These are phyloP conservation scores for Drosophila ercepeae DNA, from an alignment of 1,140 invertebrate species.

Conservation along the genomic window DNA sequence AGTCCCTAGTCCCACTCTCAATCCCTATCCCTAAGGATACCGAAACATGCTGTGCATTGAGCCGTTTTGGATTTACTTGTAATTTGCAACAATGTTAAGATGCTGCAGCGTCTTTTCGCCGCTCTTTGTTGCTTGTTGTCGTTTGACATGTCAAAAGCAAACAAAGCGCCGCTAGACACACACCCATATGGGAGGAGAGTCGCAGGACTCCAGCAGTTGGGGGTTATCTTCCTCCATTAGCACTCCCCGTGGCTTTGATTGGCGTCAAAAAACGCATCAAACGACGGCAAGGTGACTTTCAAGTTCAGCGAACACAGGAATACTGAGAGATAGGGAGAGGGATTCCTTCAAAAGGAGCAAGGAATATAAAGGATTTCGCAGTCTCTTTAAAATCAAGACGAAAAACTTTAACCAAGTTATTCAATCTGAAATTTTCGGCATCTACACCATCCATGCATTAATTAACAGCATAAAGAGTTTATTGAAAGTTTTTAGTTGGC, in stretches of 20 bases:
- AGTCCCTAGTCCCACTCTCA: too few species aligned
- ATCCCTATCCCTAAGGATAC: background rate
- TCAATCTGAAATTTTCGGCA: constrained; percentile 3
- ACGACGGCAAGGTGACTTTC: constrained; percentile 65
- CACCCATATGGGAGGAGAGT: background rate
- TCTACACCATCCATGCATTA: constrained; percentile 30
- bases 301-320: constrained; percentile 51
- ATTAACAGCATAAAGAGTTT: constrained; percentile 42
- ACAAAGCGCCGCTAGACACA: constrained; percentile 52
- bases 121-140: constrained; percentile 47
- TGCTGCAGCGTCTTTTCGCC: constrained; percentile 37
- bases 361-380: background rate
- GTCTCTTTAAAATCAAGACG: constrained; percentile 1
- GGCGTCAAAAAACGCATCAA: constrained; percentile 78
- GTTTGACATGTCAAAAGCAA: constrained; percentile 70
- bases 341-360: background rate
- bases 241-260: constrained; percentile 60
- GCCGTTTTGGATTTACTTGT: constrained; percentile 66
- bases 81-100: constrained; percentile 75
- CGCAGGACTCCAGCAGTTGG: background rate
- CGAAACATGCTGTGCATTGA: constrained; percentile 64
- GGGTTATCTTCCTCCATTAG: constrained; percentile 4
- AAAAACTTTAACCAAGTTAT: constrained; percentile 14
- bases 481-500: constrained; percentile 29
- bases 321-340: background rate